Percentiles rank a stretch among this genome's conserved stretches.
Conservation (phyloP, 2,797 vertebrate genomes). For the Muscicapa comitata region DNA sequence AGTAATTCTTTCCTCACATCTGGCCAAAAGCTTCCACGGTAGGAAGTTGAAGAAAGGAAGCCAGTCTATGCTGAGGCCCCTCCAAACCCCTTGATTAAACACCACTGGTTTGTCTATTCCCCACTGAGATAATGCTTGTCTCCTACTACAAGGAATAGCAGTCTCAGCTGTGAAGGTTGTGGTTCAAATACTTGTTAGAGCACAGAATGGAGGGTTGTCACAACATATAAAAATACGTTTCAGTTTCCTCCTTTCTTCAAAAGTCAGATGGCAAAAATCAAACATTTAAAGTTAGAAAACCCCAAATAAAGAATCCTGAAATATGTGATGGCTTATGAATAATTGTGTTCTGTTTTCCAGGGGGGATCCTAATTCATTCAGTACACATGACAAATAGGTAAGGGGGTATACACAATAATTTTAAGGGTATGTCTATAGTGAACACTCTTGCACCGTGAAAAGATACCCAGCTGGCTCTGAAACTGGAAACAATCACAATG, state of each 20-base stretch:
- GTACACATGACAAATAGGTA: neutral
- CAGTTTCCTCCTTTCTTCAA: neutral
- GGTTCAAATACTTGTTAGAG: constrained; percentile 38
- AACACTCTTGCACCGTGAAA: neutral
- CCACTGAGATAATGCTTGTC: constrained; percentile 26
- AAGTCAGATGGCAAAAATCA: constrained; percentile 12
- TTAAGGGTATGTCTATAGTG: neutral
- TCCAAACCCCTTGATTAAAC: constrained; percentile 18
- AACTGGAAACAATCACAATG: neutral
- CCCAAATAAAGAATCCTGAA: neutral
- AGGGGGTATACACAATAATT: neutral
- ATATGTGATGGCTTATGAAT: neutral
- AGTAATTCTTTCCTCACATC: neutral
- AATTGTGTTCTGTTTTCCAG: neutral
- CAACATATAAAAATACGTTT: neutral
- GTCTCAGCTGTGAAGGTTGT: constrained; percentile 28
- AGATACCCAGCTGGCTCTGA: neutral
- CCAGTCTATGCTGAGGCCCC: neutral
- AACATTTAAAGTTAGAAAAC: neutral
- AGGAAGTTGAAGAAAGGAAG: neutral
- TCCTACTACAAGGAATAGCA: neutral
- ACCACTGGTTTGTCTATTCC: neutral
- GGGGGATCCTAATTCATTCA: neutral
- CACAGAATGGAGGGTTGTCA: constrained; percentile 4
- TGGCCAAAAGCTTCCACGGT: neutral